Evolutionary conservation across 2,888 invertebrate genomes (phyloP), one percentile per base, ranked within the genome.

Genomic region (Allygus modestus): DNA sequence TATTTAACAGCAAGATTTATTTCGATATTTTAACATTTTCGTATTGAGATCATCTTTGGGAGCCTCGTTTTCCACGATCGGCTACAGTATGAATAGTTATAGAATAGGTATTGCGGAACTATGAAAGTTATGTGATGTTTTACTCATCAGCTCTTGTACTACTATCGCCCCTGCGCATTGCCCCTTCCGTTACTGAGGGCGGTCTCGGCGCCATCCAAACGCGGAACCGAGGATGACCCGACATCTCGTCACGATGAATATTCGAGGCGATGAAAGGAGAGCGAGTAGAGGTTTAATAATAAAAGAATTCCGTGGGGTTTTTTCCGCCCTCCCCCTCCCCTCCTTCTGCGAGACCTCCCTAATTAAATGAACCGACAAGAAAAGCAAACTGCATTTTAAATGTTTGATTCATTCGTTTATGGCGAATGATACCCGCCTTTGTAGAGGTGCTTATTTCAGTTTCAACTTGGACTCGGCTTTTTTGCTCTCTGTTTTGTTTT

Each of bases 361-460:
- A 88, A 87, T 88, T 88, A 88, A 87, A 88, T 88, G 88, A 87
- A 88, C 87, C 87, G 87, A 86, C 87, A 86, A 87, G 87, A 86
- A 87, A 87, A 87, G 88, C 86, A 88, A 87, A 88, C 87, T 86
- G 87, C 86, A 87, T 87, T 87, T 87, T 87, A 87, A 87, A 87
- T 87, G 87, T 84, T 86, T 87, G 84, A 85, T 86, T 86, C 85
- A 85, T 87, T 87, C 79, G 77, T 54, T 77, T 77, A 77, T 77
- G 77, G 77, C 51, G 84, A 84, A 85, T 85, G 86, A 86, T 84
- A 58, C 58, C 54, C 79, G 79, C 79, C 79, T 79, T 79, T 79
- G 79, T 79, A 79, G 73, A 28, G 79, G 58, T 58, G 79, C 51
- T 79, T 79, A 79, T 79, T 79, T 79, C 54, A 79, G 33, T 58